phyloP scores from a whole-genome alignment of 2,113 vertebrate genomes.

The Macroglossus sobrinus region DNA sequence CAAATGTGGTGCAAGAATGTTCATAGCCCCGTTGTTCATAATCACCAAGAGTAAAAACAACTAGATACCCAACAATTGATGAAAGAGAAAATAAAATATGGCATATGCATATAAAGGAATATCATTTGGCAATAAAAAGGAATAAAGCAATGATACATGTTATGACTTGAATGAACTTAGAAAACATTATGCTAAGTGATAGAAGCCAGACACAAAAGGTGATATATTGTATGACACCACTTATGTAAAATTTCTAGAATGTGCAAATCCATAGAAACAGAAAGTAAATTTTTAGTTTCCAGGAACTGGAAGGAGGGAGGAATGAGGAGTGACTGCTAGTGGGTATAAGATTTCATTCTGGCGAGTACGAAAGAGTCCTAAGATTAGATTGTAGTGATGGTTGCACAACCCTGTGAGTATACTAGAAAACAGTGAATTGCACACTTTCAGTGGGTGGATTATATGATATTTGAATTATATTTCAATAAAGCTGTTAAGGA shows the following conservation, averaged over 20 bases:
- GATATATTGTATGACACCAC: neutral
- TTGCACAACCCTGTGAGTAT: neutral
- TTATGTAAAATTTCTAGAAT: neutral
- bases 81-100: neutral
- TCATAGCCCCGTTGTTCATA: neutral
- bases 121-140: neutral
- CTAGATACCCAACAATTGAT: neutral
- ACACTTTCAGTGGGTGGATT: neutral
- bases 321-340: neutral
- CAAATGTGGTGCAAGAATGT: neutral
- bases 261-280: neutral
- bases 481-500: neutral
- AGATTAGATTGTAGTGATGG: neutral
- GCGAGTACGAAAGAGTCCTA: neutral
- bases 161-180: neutral
- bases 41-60: neutral
- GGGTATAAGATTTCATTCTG: neutral
- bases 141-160: neutral
- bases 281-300: neutral
- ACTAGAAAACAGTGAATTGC: neutral
- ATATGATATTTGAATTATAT: neutral
- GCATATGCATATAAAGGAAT: neutral
- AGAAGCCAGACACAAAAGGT: neutral
- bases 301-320: too few relatives aligned
- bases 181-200: neutral